Conservation (phyloP, 2,113 vertebrate species). For the Heterotis niloticus region DNA sequence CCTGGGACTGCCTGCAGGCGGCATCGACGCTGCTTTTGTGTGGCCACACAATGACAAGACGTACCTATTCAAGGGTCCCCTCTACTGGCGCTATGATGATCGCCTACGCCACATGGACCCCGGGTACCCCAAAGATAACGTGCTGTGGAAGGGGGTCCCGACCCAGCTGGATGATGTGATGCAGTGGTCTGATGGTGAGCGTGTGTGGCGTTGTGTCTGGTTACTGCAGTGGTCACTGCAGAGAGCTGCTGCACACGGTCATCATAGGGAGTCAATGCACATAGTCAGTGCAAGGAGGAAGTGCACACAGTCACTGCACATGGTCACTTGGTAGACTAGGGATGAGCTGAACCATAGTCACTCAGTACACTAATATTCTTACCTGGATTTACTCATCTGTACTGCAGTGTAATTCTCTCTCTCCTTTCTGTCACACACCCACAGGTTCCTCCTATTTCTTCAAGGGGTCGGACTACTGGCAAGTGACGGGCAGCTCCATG, state of each 20-base stretch:
- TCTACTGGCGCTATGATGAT: conserved; percentile 89
- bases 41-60: conserved; percentile 92
- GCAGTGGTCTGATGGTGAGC: conserved; percentile 92
- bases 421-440: not conserved
- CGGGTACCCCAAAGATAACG: conserved; percentile 80
- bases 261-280: too few species aligned
- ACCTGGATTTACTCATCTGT: too few species aligned
- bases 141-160: conserved; percentile 85
- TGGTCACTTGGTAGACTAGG: too few species aligned
- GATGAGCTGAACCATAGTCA: too few species aligned
- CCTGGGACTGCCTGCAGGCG: conserved; percentile 80
- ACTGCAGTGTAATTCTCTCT: not conserved
- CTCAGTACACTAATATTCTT: too few species aligned
- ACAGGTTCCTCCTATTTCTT: conserved; percentile 92
- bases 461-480: conserved; percentile 91
- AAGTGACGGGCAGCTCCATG: conserved; percentile 75
- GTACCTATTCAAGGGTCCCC: conserved; percentile 91
- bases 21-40: conserved; percentile 83
- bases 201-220: not conserved
- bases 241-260: not conserved
- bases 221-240: not conserved
- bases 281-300: too few species aligned
- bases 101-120: conserved; percentile 78
- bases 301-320: too few species aligned
- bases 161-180: conserved; percentile 81